Conservation (phyloP, 2,797 vertebrate species). For the Gymnoscopelus microlampas region DNA sequence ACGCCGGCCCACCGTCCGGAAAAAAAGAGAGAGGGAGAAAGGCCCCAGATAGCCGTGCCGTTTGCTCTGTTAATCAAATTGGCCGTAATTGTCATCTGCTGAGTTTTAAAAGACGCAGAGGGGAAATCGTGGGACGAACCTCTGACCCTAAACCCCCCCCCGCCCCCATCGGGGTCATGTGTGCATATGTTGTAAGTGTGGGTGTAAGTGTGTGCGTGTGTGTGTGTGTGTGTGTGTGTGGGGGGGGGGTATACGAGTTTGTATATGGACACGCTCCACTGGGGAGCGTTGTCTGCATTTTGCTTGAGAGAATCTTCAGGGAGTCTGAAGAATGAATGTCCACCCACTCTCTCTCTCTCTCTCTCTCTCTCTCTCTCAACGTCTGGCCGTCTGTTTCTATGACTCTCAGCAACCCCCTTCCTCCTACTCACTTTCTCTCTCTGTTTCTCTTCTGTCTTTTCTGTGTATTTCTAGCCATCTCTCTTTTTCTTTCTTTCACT, state of each 20-base stretch:
- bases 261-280: constrained; percentile 67
- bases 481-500: constrained; percentile 36
- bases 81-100: constrained; percentile 75
- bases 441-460: not conserved
- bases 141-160: constrained; percentile 54
- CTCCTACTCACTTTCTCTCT: constrained; percentile 53
- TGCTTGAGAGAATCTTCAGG: constrained; percentile 56
- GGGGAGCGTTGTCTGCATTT: constrained; percentile 59
- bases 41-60: constrained; percentile 57
- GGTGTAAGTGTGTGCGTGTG: constrained; percentile 28
- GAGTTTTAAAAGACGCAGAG: constrained; percentile 73
- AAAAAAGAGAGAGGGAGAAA: constrained; percentile 44
- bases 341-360: constrained; percentile 70
- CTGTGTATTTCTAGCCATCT: constrained; percentile 41
- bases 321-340: constrained; percentile 47
- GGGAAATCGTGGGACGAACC: constrained; percentile 66
- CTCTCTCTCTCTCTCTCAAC: constrained; percentile 5
- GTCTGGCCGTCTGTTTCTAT: constrained; percentile 60
- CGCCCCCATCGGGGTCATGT: not conserved
- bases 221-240: constrained; percentile 15
- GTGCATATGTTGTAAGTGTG: constrained; percentile 34
- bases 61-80: constrained; percentile 81
- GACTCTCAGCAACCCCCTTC: constrained; percentile 52
- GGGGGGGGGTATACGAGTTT: constrained; percentile 64
- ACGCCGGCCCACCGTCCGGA: constrained; percentile 58